Conservation (phyloP, 2,888 invertebrate species). For the Pasiphila rectangulata region DNA sequence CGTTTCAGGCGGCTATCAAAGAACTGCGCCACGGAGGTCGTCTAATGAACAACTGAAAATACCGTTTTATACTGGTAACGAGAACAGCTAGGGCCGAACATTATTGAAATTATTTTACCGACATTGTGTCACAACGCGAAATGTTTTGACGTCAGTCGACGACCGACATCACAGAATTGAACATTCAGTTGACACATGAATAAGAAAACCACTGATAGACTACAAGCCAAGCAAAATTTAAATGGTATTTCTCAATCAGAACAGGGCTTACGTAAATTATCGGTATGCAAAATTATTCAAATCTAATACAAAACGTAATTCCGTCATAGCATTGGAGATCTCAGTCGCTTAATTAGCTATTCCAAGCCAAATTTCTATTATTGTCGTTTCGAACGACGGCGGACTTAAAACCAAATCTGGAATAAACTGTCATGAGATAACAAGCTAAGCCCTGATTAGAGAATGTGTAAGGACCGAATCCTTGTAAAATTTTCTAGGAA, state of each 20-base stretch:
- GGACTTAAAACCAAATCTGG: conserved; percentile 25
- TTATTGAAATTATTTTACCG: too few relatives aligned
- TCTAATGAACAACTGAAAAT: too few relatives aligned
- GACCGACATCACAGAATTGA: neutral
- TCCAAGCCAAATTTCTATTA: conserved; percentile 44
- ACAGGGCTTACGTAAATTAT: conserved; percentile 38
- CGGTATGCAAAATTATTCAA: conserved; percentile 58
- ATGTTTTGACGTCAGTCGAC: neutral
- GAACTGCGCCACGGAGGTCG: too few relatives aligned
- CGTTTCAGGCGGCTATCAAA: too few relatives aligned
- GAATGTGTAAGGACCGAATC: too few relatives aligned
- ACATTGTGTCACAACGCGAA: too few relatives aligned
- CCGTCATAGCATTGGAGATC: conserved; percentile 43
- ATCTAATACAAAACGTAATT: conserved; percentile 50
- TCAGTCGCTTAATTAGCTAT: conserved; percentile 43
- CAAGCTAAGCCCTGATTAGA: too few relatives aligned
- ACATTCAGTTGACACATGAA: neutral
- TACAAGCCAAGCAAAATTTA: conserved; percentile 7
- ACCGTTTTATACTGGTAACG: too few relatives aligned
- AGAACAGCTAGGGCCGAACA: too few relatives aligned
- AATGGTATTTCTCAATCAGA: conserved; percentile 18
- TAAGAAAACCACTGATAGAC: conserved; percentile 5
- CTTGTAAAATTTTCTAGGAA: too few relatives aligned
- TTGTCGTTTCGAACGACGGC: conserved; percentile 35
- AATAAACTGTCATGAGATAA: neutral